Base-by-base conservation (phyloP, 2,888 invertebrate species). In the Coleophora deauratella region DNA sequence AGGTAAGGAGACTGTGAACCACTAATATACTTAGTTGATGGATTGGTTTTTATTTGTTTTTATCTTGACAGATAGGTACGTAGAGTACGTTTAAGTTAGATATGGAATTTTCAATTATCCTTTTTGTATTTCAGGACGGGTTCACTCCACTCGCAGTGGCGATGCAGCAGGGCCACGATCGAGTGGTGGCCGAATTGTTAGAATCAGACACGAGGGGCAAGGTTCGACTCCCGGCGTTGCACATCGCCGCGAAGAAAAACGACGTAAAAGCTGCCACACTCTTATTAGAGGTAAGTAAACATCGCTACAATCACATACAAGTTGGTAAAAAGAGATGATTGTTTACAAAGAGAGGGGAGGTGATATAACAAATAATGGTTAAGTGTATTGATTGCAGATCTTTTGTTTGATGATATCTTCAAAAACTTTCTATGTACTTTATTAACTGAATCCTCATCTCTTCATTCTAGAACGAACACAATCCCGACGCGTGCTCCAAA, bases 201-300 rank as follows among this genome's bases (percentile, higher is more conserved):
- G 99, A 99, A 72, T 97, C 97, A 58, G 99, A 99, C 86, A 95
- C 97, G 21, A 89, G 97, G 49, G 98, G 98, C 44, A 98, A 98
- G 78, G 97, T 98, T 8, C 90, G 97, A 43, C 86, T 99, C 51
- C 99, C 99, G 1, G 98, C 99, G 1, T 87, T 99, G 41, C 99
- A 99, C 77, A 99, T 99, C 54, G 99, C 99, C 12, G 98, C 99
- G 36, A 99, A 99, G 84, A 99, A 99, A 68, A 97, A 99, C 72
- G 99, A 99, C 69, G 95, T 96, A 44, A 97, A 96, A 79, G 97
- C 98, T 3, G 98, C 98, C 2, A 93, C 94, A 10, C 84, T 99
- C 41, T 87, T 99, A 33, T 87, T 98, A 51, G 94, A 96, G 88
- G 92, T 91, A n/a, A 28, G 21, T 9, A 4, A 9, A 31, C n/a